Base-by-base conservation (phyloP, 2,113 vertebrate species). In the Melanostigma gelatinosum region DNA sequence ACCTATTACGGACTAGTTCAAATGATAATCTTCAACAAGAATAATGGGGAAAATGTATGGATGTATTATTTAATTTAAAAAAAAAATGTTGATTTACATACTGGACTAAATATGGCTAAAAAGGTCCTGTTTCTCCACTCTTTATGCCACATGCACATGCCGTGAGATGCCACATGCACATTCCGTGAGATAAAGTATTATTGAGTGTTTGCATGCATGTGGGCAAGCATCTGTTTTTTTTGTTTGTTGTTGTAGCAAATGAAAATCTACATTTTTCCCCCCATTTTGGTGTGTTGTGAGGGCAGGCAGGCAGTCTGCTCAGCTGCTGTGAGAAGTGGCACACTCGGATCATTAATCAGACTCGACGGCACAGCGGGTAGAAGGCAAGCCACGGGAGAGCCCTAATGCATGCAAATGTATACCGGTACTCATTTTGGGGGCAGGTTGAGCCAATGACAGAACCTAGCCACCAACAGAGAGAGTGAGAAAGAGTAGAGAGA, bases 391-490 rank as follows among this genome's bases (percentile, higher is more conserved):
- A 92, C 83, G 75, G 93, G 93, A 93, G 93, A 94, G 91, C 75
- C 81, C 91, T 94, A 94, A 94, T 92, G 93, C 92, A 94, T 93
- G 93, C 93, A 94, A 94, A 95, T 94, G 91, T 92, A 94, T 88
- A 91, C 24, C 24, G 24, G 24, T 24, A 24, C 93, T 93, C 86
- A 83, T 93, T 93, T 92, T 77, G 89, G 87, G 88, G 92, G 89
- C 90, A 93, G 86, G 87, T 94, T 92, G 92, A 93, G 89, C 85
- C 93, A 94, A 94, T 92, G 91, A 91, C 90, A 89, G 86, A 90
- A 85, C 77, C 83, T 81, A 83, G 84, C 85, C 79, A 57, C 72
- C 75, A 79, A 87, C 58, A 72, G 73, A 66, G 67, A 84, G 61
- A 27, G 72, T 76, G 52, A 40, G n/a, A 38, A 62, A 76, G 55